Evolutionary conservation across 2,113 vertebrate species (phyloP).

Genomic region (Aviceda subcristata): DNA sequence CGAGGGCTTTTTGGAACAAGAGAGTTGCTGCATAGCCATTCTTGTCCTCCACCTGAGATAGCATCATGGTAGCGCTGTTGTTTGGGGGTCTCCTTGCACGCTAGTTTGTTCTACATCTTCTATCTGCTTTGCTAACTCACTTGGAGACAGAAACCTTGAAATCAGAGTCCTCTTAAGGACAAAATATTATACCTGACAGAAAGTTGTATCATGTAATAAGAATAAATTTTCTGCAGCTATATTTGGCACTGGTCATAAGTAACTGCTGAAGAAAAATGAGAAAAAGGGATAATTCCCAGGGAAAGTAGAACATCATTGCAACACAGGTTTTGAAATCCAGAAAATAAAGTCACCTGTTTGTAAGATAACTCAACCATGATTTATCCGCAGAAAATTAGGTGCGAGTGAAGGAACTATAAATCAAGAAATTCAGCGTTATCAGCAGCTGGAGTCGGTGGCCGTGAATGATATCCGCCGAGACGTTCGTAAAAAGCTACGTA

Average conservation of each 20-base stretch:
- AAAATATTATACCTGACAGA: background rate
- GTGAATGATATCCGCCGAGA: slow-evolving; percentile 97
- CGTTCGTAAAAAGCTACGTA: slow-evolving; percentile 92
- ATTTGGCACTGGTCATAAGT: background rate
- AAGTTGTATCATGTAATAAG: background rate
- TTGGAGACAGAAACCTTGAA: background rate
- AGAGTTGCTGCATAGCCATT: background rate
- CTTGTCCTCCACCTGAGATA: background rate
- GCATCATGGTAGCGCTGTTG: background rate
- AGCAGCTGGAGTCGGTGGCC: slow-evolving; percentile 94
- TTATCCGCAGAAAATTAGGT: slow-evolving; percentile 87
- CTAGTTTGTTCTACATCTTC: background rate
- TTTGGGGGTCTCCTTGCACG: background rate
- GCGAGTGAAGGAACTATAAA: slow-evolving; percentile 98
- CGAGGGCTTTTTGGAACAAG: background rate
- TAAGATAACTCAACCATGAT: background rate
- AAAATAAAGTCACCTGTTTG: background rate
- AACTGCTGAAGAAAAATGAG: background rate
- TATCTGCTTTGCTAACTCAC: background rate
- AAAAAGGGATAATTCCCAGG: background rate
- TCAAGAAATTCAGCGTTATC: slow-evolving; percentile 97
- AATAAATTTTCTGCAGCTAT: background rate
- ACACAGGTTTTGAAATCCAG: background rate
- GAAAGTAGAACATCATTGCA: background rate
- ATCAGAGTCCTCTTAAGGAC: background rate